phyloP scores from a whole-genome alignment of 2,888 invertebrate genomes.

The Colletes collaris region DNA sequence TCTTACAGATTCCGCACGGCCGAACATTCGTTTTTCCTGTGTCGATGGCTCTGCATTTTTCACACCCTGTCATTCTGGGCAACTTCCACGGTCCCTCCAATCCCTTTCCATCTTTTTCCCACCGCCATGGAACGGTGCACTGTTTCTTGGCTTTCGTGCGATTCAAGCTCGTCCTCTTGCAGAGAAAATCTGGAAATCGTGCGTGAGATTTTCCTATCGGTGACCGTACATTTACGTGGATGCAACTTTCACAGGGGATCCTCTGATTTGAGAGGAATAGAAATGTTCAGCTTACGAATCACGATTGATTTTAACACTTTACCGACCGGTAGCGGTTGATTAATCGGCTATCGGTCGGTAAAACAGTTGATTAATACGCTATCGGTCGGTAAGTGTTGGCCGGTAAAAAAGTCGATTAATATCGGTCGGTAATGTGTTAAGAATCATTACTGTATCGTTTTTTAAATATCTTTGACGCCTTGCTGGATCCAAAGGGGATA shows the following conservation, averaged over 20 bases:
- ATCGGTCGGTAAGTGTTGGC: too few species aligned
- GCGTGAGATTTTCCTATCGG: conserved; percentile 42
- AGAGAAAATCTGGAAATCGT: conserved; percentile 52
- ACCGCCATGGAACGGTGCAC: conserved; percentile 39
- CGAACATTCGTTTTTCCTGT: conserved; percentile 67
- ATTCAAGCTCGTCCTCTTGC: conserved; percentile 5
- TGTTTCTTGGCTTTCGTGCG: conserved; percentile 41
- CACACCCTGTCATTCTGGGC: conserved; percentile 36
- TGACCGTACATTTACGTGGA: conserved; percentile 12
- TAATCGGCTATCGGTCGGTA: too few species aligned
- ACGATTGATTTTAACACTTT: too few species aligned
- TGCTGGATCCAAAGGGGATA: too few species aligned
- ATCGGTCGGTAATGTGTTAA: too few species aligned
- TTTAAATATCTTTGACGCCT: too few species aligned
- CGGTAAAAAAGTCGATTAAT: too few species aligned
- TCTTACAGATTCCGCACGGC: conserved; percentile 62
- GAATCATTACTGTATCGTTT: too few species aligned
- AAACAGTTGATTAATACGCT: too few species aligned
- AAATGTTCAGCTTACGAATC: too few species aligned
- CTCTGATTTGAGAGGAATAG: too few species aligned
- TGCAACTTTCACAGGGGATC: not conserved
- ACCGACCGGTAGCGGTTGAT: too few species aligned
- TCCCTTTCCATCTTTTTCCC: conserved; percentile 30
- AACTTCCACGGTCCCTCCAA: not conserved
- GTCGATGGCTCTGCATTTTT: conserved; percentile 69